A percentile compares a stretch with the other conserved stretches of the same genome.
These are phyloP conservation scores for Caenorhabditis inopinata DNA, from an alignment of 1,140 invertebrate genomes.

Conservation along the genomic window DNA sequence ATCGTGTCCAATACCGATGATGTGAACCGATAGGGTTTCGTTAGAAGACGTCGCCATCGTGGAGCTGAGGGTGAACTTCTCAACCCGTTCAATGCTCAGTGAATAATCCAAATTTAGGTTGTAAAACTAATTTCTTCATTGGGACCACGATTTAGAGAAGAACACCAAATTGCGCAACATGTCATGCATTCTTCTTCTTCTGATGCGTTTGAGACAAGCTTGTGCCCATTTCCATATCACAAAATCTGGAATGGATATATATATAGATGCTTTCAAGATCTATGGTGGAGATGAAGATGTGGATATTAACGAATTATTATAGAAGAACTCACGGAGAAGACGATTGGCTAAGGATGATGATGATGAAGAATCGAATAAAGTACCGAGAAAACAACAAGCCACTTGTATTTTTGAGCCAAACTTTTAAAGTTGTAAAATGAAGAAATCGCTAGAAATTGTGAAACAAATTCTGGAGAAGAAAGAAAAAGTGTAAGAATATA, in stretches of 20 bases:
- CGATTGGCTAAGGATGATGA: background rate
- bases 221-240: slow-evolving; percentile 58
- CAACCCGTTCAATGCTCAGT: background rate
- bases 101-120: no score
- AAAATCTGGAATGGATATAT: slow-evolving; percentile 6
- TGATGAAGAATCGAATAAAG: no score
- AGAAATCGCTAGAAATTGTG: no score
- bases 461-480: no score
- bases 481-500: no score
- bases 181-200: slow-evolving; percentile 51
- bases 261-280: background rate
- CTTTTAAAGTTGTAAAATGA: no score
- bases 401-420: no score
- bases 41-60: background rate
- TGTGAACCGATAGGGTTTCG: background rate
- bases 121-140: slow-evolving; percentile 39
- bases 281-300: background rate
- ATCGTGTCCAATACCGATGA: background rate
- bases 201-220: slow-evolving; percentile 59
- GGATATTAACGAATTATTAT: background rate
- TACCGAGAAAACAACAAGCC: no score
- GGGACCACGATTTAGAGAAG: slow-evolving; percentile 41
- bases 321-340: background rate
- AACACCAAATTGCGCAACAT: slow-evolving; percentile 53
- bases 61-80: background rate